Conservation (phyloP, 1,140 invertebrate genomes). For the Spodoptera frugiperda region DNA sequence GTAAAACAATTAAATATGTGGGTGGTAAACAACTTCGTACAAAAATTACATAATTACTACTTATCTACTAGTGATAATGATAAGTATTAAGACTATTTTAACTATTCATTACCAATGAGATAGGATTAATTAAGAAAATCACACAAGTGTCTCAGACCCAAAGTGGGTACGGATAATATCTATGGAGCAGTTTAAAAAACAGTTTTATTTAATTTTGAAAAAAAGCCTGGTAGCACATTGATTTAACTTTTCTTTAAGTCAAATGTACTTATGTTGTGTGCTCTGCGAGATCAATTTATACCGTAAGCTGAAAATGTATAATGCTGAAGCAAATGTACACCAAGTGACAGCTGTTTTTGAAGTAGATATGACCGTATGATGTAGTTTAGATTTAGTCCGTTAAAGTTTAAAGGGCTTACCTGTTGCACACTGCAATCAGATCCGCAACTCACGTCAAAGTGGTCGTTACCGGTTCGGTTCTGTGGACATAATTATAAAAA, state of each 20-base stretch:
- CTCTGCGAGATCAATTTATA: background rate
- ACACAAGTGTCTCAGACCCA: too few relatives aligned
- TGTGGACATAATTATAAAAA: conserved; percentile 76
- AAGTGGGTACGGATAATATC: too few relatives aligned
- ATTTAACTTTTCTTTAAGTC: too few relatives aligned
- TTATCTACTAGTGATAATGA: too few relatives aligned
- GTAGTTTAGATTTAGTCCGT: too few relatives aligned
- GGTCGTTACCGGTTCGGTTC: conserved; percentile 88
- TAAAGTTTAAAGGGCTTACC: conserved; percentile 61
- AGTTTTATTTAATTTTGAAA: too few relatives aligned
- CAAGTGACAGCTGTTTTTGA: too few relatives aligned
- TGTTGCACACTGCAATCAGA: conserved; percentile 87
- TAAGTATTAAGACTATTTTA: background rate
- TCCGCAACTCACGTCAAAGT: conserved; percentile 88
- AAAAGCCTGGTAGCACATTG: too few relatives aligned
- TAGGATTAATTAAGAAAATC: too few relatives aligned
- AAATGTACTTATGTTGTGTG: conserved; percentile 4
- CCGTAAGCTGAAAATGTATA: conserved; percentile 10
- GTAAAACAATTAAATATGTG: conserved; percentile 35
- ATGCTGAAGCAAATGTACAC: background rate
- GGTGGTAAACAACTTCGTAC: background rate
- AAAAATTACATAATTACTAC: conserved; percentile 6
- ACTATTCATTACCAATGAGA: too few relatives aligned
- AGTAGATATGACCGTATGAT: too few relatives aligned
- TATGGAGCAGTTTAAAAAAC: too few relatives aligned